Evolutionary conservation across 2,888 invertebrate genomes (phyloP), one percentile per base, ranked within the genome.

Genomic region (Kuschelorhynchus macadamiae): DNA sequence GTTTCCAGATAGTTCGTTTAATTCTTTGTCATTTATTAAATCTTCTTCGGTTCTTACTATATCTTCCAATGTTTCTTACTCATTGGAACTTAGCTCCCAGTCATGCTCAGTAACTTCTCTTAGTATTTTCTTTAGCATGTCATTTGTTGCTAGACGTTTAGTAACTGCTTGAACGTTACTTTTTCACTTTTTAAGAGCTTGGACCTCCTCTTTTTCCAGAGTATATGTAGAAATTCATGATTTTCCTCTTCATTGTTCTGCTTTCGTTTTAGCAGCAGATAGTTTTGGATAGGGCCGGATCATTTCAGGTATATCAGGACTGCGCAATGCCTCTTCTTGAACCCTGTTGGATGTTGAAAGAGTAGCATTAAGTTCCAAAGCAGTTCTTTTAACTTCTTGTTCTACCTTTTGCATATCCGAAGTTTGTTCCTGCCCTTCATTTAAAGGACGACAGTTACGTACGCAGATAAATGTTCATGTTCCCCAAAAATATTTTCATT

Each of bases 401-500:
- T 7, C 25, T 7, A 5, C 25, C 25, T 25, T 7, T 25, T 25
- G 25, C 7, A 5, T 7, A 7, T 25, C 7, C 3, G 3, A 5
- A 7, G 7, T 25, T 25, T 25, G 25, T 25, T 25, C 25, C 3
- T 36, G 36, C 3, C 11, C 12, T 11, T 7, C 36, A 36, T 36
- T 36, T 36, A 36, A 36, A 12, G 25, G 47, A 3, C 47, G 25
- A 16, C 30, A 2, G 47, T 30, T 11, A 49, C 47, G 16, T 49
- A n/a, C 9, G 47, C 18, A 1, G 25, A 20, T 7, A 20, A 14
- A 14, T 25, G 25, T 9, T 49, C 47, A n/a, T 25, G 2, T 21
- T 49, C 47, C 2, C 11, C 20, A 49, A 46, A 57, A 32, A 57
- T 44, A 11, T 57, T 30, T 42, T 64, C 62, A 60, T 73, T 71